Base-by-base conservation (phyloP, 2,797 vertebrate genomes). In the Scolopax bukidnonensis region DNA sequence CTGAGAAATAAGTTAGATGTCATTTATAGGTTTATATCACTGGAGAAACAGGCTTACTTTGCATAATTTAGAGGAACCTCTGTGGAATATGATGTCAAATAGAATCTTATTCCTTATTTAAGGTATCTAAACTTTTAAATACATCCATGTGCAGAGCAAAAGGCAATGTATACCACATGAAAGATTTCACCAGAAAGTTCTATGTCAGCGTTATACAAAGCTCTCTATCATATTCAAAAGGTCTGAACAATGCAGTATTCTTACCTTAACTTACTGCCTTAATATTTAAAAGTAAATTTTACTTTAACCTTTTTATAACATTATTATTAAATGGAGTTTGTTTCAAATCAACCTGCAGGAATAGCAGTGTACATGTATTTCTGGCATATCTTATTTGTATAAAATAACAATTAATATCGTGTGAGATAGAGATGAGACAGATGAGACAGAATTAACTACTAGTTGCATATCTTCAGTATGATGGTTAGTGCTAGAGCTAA, bases 61-160 rank as follows among this genome's bases (percentile, higher is more conserved):
- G 79, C 84, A 87, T 96, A 90, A 97, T 95, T 90, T 89, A 92
- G 65, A 91, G 81, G 79, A 86, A 81, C 57, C 61, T 93, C 65
- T 33, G 51, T 80, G 80, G 48, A 96, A 76, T 94, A 82, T 83
- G 73, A 20, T 73, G 87, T 90, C 82, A 92, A 91, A 89, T 76
- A 91, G 83, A 86, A 84, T 87, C 94, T 95, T 79, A 83, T 97
- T 96, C 95, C 80, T 96, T 97, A 93, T 95, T 97, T 96, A 93
- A 97, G 96, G 87, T 85, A 77, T 79, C 33, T 87, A 90, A 91
- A 79, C 84, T 94, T 80, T 92, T 59, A 78, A 77, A 78, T 67
- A 32, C 12, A 18, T 60, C n/a, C 59, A 57, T 64, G 61, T 53
- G 36, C 43, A 24, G 18, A 75, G 86, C 36, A 84, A 9, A 73